These are phyloP conservation scores for Lagenorhynchus albirostris DNA, from an alignment of 2,113 vertebrate species.

Conservation along the genomic window DNA sequence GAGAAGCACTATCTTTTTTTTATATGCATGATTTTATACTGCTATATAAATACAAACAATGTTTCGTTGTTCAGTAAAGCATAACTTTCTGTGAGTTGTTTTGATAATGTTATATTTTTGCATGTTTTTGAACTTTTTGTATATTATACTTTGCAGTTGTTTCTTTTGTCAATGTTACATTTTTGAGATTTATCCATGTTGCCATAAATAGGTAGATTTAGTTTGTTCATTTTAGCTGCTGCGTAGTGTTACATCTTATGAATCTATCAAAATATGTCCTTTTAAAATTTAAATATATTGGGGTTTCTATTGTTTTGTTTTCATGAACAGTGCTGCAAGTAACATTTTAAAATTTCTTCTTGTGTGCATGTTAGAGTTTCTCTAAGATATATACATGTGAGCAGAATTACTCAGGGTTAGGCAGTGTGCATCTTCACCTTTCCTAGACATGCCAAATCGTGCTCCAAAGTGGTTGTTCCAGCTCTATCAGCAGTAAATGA, in stretches of 20 bases:
- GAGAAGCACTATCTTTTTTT: background rate
- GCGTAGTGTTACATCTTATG: background rate
- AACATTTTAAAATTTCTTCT: background rate
- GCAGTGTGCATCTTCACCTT: background rate
- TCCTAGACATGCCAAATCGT: background rate
- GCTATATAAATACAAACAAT: background rate
- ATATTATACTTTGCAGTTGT: background rate
- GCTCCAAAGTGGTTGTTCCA: background rate
- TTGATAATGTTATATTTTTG: background rate
- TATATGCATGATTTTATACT: background rate
- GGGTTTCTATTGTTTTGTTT: background rate
- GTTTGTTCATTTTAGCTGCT: background rate
- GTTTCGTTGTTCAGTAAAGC: background rate
- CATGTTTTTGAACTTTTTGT: background rate
- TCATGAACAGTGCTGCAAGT: background rate
- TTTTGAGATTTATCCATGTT: background rate
- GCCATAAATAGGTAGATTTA: background rate
- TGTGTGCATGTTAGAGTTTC: background rate
- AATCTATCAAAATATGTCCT: background rate
- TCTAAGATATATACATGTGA: background rate
- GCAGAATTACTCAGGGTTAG: background rate
- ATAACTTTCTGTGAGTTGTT: background rate
- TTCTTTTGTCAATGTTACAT: background rate
- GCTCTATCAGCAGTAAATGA: background rate
- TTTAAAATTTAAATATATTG: constrained; percentile 26